phyloP scores from a whole-genome alignment of 2,797 vertebrate species.

The Muscicapa comitata region DNA sequence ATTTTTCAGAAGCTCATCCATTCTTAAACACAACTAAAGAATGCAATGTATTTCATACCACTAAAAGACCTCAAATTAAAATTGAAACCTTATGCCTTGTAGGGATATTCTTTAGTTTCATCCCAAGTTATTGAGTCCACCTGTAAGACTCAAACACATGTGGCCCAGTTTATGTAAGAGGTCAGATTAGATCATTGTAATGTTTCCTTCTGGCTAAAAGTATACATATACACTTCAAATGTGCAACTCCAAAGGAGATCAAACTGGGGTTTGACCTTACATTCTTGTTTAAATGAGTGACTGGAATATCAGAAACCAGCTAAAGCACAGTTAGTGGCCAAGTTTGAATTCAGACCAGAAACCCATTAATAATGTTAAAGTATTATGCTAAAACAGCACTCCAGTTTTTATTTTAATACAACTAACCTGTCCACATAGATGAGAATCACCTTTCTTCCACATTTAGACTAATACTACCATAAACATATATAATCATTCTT shows the following conservation, averaged over 20 bases:
- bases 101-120: neutral
- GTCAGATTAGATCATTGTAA: neutral
- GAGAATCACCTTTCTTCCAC: neutral
- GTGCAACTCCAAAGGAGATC: neutral
- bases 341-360: neutral
- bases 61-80: neutral
- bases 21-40: neutral
- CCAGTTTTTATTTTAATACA: neutral
- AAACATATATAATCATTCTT: neutral
- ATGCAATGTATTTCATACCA: neutral
- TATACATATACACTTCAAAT: neutral
- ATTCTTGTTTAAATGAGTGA: neutral
- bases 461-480: neutral
- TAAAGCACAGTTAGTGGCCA: neutral
- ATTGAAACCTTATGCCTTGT: neutral
- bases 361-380: neutral
- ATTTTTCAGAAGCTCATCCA: neutral
- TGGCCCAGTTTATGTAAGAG: neutral
- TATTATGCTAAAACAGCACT: neutral
- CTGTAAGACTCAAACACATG: neutral
- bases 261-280: neutral
- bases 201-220: constrained; percentile 2
- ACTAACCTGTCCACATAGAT: neutral
- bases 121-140: constrained; percentile 23
- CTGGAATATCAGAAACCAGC: neutral